Conservation (phyloP, 2,888 invertebrate genomes). For the Erynnis tages region DNA sequence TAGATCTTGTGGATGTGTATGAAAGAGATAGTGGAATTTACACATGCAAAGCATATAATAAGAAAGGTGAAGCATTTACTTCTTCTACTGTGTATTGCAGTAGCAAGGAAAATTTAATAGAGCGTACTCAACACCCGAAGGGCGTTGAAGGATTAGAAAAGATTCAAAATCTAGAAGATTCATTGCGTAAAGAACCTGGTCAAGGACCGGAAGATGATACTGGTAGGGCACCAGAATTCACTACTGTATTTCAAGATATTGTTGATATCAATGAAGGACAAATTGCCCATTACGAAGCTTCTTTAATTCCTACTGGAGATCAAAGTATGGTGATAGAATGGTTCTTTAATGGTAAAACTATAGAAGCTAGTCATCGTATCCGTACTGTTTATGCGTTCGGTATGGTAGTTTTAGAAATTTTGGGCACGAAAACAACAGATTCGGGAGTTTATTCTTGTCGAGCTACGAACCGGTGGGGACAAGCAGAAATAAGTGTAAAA, state of each 20-base stretch:
- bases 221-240: conserved; percentile 93
- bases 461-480: conserved; percentile 94
- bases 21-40: conserved; percentile 97
- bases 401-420: conserved; percentile 97
- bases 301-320: conserved; percentile 95
- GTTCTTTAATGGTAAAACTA: conserved; percentile 95
- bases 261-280: conserved; percentile 95
- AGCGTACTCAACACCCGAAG: conserved; percentile 96
- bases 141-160: conserved; percentile 96
- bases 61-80: conserved; percentile 94
- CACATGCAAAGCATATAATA: conserved; percentile 94
- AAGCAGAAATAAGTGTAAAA: conserved; percentile 91
- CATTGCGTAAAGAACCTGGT: conserved; percentile 87
- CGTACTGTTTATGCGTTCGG: conserved; percentile 98
- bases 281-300: conserved; percentile 98
- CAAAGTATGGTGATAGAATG: conserved; percentile 97
- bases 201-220: conserved; percentile 86
- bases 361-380: conserved; percentile 94
- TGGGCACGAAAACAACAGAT: conserved; percentile 96
- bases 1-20: conserved; percentile 95
- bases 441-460: conserved; percentile 94
- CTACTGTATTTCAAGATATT: conserved; percentile 91
- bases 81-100: conserved; percentile 93
- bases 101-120: conserved; percentile 91
- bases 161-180: conserved; percentile 94